Evolutionary conservation across 2,888 invertebrate species (phyloP).

Genomic region (Philopedon plagiatum): DNA sequence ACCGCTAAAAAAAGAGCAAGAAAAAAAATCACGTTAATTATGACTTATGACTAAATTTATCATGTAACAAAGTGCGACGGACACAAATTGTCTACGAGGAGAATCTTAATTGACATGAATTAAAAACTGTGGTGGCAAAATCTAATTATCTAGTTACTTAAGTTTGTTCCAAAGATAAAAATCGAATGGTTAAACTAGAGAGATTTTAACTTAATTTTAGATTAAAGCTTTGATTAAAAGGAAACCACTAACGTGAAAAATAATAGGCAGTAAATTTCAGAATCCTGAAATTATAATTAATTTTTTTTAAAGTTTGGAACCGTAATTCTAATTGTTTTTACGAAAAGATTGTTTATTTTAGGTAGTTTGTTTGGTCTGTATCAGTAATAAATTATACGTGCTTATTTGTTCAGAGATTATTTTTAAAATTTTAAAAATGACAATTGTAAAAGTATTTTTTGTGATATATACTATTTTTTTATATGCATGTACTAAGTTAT

Average conservation of each 20-base stretch:
- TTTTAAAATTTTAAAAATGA: background rate
- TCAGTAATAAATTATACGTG: background rate
- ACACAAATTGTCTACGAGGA: background rate
- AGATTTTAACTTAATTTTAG: background rate
- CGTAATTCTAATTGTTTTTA: background rate
- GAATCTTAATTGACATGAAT: background rate
- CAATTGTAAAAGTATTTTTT: no score
- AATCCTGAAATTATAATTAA: background rate
- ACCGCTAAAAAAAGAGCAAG: no score
- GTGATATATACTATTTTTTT: no score
- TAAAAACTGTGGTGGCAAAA: background rate
- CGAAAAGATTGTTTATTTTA: slow-evolving; percentile 1
- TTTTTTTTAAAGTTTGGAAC: background rate
- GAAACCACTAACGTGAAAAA: background rate
- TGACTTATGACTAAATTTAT: no score
- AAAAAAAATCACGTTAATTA: no score
- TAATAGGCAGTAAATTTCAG: background rate
- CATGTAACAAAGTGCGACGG: no score
- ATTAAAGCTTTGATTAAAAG: background rate
- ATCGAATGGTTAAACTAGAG: background rate
- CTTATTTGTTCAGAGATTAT: background rate
- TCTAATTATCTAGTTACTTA: background rate
- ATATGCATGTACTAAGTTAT: no score
- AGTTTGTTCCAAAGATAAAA: background rate
- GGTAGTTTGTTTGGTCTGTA: background rate